A percentile compares a stretch with the other conserved stretches of the same genome.
Conservation (phyloP, 1,140 invertebrate species). For the Lepidostoma basale region DNA sequence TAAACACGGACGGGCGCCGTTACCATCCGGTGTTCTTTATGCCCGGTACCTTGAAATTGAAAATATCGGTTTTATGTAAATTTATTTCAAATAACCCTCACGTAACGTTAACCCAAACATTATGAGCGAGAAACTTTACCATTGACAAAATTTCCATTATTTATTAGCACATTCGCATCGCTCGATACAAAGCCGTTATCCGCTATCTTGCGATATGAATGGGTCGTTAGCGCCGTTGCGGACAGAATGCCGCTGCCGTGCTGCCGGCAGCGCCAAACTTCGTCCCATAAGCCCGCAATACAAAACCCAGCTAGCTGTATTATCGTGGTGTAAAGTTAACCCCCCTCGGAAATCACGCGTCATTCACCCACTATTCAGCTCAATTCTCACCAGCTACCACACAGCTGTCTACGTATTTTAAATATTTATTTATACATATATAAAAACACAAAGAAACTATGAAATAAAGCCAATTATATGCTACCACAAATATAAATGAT, state of each 20-base stretch:
- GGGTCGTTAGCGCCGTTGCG: conserved; percentile 38
- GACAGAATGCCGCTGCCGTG: conserved; percentile 4
- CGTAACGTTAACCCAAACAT: neutral
- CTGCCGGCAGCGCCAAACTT: conserved; percentile 10
- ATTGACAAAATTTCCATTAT: conserved; percentile 38
- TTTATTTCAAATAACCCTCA: neutral
- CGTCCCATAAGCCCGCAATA: neutral
- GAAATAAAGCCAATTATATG: too few species aligned
- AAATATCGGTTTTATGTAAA: neutral
- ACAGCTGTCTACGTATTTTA: too few species aligned
- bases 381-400: too few species aligned
- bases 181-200: conserved; percentile 39
- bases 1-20: too few species aligned
- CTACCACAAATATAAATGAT: too few species aligned
- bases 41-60: neutral
- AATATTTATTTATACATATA: too few species aligned
- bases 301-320: conserved; percentile 2
- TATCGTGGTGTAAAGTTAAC: neutral
- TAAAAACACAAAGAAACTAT: too few species aligned
- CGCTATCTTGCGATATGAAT: conserved; percentile 37
- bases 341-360: neutral
- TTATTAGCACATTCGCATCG: conserved; percentile 39
- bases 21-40: too few species aligned
- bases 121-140: conserved; percentile 21
- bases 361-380: too few species aligned